Conservation (phyloP, 2,113 vertebrate genomes). For the Butastur rufipennis region DNA sequence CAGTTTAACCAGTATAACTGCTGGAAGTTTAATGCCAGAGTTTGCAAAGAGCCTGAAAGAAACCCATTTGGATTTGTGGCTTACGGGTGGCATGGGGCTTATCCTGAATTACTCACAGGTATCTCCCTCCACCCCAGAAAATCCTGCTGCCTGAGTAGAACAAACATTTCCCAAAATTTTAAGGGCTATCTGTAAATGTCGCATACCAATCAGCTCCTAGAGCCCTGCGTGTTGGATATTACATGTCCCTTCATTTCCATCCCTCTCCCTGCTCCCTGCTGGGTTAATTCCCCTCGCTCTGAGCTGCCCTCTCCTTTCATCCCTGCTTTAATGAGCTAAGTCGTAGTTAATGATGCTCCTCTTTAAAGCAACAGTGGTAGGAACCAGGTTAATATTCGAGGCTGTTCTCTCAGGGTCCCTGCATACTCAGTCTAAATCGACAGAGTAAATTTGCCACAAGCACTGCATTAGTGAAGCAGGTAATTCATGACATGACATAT, state of each 20-base stretch:
- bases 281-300: background rate
- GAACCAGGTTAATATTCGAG: background rate
- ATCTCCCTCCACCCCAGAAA: background rate
- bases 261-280: background rate
- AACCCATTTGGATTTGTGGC: background rate
- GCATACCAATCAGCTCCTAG: background rate
- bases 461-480: background rate
- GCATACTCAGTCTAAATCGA: background rate
- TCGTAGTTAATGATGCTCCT: background rate
- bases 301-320: constrained; percentile 29
- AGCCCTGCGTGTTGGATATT: background rate
- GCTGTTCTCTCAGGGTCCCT: background rate
- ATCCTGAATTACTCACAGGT: background rate
- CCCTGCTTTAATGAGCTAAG: background rate
- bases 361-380: background rate
- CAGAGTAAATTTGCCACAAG: background rate
- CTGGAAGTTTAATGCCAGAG: background rate
- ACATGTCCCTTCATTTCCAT: background rate
- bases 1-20: background rate
- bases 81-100: accelerated
- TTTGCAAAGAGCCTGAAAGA: background rate
- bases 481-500: background rate
- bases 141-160: background rate
- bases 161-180: background rate
- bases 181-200: background rate